A percentile compares a stretch with the other conserved stretches of the same genome.
These are phyloP conservation scores for Paedocypris micromegethes DNA, from an alignment of 2,797 vertebrate genomes.

Conservation along the genomic window DNA sequence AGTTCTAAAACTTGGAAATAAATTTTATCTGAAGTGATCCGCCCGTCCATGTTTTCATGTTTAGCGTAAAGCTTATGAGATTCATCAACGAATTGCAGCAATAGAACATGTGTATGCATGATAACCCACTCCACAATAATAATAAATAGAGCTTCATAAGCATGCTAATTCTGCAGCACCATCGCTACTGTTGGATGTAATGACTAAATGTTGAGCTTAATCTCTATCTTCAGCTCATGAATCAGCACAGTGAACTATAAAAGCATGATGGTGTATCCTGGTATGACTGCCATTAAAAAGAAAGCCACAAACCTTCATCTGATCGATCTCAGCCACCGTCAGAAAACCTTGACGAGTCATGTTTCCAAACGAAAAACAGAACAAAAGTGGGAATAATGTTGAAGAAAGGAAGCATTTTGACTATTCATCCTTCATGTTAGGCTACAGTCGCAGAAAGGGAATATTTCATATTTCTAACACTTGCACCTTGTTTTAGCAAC, in stretches of 20 bases:
- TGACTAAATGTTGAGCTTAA: constrained; percentile 13
- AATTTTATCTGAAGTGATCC: no score
- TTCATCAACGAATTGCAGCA: no score
- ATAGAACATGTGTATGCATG: no score
- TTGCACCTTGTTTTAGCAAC: no score
- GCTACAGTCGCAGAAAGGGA: not conserved
- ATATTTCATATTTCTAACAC: not conserved
- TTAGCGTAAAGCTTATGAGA: no score
- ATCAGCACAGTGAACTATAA: constrained; percentile 19
- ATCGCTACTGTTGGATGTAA: not conserved
- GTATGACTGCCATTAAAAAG: constrained; percentile 33
- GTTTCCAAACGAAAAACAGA: constrained; percentile 11
- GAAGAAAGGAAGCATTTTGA: not conserved
- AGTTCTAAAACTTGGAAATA: no score
- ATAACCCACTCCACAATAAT: no score
- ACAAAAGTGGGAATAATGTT: not conserved
- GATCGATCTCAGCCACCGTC: constrained; percentile 11
- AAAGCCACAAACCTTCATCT: constrained; percentile 15
- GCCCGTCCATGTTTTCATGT: no score
- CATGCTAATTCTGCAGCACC: no score
- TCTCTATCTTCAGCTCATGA: constrained; percentile 31
- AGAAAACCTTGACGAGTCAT: not conserved
- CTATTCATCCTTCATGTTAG: not conserved
- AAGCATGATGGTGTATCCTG: constrained; percentile 21
- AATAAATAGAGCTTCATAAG: no score